Conservation (phyloP, 2,113 vertebrate species). For the Erpornis zantholeuca region DNA sequence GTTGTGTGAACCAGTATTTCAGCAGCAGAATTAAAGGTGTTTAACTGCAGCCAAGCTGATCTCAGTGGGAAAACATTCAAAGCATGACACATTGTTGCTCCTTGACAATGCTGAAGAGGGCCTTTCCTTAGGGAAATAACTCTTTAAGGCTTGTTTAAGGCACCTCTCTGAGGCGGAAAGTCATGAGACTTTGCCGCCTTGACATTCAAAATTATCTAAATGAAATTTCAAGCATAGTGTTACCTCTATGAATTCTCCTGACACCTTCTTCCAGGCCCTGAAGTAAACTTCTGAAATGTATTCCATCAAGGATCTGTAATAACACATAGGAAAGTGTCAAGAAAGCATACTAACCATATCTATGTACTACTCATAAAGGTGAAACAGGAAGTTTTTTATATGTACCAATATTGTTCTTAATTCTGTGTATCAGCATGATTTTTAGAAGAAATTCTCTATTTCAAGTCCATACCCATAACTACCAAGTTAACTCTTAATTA, state of each 20-base stretch:
- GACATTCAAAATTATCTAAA: background rate
- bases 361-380: background rate
- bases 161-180: background rate
- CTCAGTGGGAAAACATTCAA: background rate
- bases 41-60: background rate
- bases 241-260: constrained; percentile 81
- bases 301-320: constrained; percentile 69
- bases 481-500: background rate
- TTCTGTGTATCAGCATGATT: background rate
- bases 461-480: background rate
- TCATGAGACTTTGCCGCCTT: background rate
- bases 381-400: background rate
- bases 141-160: background rate
- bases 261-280: constrained; percentile 92
- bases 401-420: background rate
- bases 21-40: background rate
- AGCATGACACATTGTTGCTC: background rate
- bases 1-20: background rate
- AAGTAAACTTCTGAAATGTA: constrained; percentile 89
- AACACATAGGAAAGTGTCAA: background rate
- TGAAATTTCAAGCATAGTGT: background rate
- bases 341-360: background rate
- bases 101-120: background rate
- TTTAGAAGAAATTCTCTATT: background rate
- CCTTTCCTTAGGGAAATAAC: background rate